Conservation (phyloP, 2,888 invertebrate genomes). For the Pyrocoelia pectoralis region DNA sequence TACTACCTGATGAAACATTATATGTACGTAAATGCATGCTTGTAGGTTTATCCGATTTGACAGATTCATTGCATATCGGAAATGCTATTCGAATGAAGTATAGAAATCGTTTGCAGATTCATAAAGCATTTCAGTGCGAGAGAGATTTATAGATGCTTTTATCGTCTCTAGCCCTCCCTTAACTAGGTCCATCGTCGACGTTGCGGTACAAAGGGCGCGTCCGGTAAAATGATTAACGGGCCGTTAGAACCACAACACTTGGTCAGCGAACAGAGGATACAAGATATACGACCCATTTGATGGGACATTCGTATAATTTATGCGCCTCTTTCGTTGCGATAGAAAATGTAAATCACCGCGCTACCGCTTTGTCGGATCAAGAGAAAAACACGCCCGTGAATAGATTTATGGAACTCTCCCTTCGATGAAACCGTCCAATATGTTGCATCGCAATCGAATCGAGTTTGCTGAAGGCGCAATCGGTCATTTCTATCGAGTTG, state of each 20-base stretch:
- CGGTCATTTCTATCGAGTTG: slow-evolving; percentile 38
- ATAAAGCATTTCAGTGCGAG: slow-evolving; percentile 53
- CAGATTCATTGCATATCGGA: slow-evolving; percentile 50
- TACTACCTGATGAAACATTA: slow-evolving; percentile 42
- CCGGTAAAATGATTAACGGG: slow-evolving; percentile 52
- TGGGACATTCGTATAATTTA: slow-evolving; percentile 59
- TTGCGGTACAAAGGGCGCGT: slow-evolving; percentile 44
- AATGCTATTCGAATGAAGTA: slow-evolving; percentile 44
- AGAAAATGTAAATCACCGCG: slow-evolving; percentile 58
- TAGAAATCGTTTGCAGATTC: slow-evolving; percentile 53
- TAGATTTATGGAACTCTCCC: slow-evolving; percentile 49
- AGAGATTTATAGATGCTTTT: slow-evolving; percentile 57
- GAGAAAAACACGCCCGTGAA: slow-evolving; percentile 37
- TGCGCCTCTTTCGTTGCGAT: slow-evolving; percentile 56
- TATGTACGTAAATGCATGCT: slow-evolving; percentile 39
- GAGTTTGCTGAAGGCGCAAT: slow-evolving; percentile 37
- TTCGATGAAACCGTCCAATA: slow-evolving; percentile 50
- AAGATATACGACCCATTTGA: slow-evolving; percentile 56
- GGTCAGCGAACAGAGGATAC: slow-evolving; percentile 47
- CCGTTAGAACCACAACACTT: slow-evolving; percentile 51
- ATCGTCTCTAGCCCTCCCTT: slow-evolving; percentile 55
- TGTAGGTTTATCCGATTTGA: slow-evolving; percentile 48
- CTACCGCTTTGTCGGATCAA: slow-evolving; percentile 37
- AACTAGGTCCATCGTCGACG: slow-evolving; percentile 54
- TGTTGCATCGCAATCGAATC: slow-evolving; percentile 42